Conservation (phyloP, 2,113 vertebrate species). For the Stigmatopora nigra region DNA sequence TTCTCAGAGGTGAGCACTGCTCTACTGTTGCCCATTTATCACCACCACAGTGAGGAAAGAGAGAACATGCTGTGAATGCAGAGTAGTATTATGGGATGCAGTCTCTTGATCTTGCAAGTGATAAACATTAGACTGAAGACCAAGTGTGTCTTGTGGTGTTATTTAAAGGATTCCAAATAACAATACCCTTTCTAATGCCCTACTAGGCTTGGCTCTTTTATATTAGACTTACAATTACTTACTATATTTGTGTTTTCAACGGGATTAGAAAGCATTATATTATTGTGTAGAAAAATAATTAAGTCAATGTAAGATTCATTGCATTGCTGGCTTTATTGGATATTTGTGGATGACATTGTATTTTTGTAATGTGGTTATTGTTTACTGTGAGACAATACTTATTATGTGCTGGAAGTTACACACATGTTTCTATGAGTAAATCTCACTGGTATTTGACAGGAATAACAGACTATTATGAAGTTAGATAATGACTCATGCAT, state of each 20-base stretch:
- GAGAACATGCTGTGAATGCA: slow-evolving; percentile 58
- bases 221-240: slow-evolving; percentile 41
- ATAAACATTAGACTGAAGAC: slow-evolving; percentile 60
- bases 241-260: slow-evolving; percentile 13
- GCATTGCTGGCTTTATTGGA: neutral
- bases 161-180: slow-evolving; percentile 53
- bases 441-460: neutral
- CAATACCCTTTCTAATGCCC: slow-evolving; percentile 41
- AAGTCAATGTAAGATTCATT: neutral
- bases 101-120: slow-evolving; percentile 53
- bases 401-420: neutral
- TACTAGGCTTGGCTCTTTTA: slow-evolving; percentile 37
- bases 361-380: neutral
- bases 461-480: neutral
- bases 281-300: neutral
- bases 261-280: slow-evolving; percentile 16
- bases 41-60: slow-evolving; percentile 49
- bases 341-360: neutral
- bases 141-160: slow-evolving; percentile 55
- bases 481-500: neutral
- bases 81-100: slow-evolving; percentile 56
- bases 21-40: slow-evolving; percentile 60
- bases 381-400: neutral
- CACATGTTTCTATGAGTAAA: neutral
- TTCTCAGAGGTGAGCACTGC: slow-evolving; percentile 60